Conservation (phyloP, 2,888 invertebrate genomes). For the Choristoneura rosaceana region DNA sequence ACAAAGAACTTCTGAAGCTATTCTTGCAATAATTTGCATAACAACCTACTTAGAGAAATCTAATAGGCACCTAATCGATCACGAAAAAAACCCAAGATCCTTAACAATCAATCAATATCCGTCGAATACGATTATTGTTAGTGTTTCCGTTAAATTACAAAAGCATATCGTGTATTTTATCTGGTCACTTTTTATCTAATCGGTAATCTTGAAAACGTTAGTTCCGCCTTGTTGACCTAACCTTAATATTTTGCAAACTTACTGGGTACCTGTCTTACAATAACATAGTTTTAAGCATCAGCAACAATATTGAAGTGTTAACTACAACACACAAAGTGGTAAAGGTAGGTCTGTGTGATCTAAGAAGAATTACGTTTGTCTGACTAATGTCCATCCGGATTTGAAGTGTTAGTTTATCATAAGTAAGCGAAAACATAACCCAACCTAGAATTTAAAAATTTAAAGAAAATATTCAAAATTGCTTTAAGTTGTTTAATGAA, state of each 20-base stretch:
- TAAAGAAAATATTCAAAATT: too few relatives aligned
- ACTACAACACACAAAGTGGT: too few relatives aligned
- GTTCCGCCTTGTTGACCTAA: slow-evolving; percentile 4
- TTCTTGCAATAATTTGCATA: neutral
- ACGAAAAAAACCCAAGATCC: neutral
- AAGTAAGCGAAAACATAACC: neutral
- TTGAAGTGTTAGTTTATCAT: too few relatives aligned
- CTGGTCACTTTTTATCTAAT: slow-evolving; percentile 9
- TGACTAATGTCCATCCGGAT: neutral
- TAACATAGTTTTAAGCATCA: too few relatives aligned
- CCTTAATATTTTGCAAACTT: neutral
- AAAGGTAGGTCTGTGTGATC: too few relatives aligned
- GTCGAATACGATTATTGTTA: neutral
- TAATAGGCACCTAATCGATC: neutral
- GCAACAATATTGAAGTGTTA: too few relatives aligned
- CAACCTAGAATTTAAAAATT: neutral
- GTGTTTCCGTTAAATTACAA: neutral
- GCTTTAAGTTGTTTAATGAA: too few relatives aligned
- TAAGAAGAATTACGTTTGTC: neutral
- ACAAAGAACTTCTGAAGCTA: neutral
- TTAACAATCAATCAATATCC: slow-evolving; percentile 6
- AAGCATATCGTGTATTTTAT: slow-evolving; percentile 1
- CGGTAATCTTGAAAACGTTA: neutral
- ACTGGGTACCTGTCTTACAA: neutral
- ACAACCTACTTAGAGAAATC: neutral